These are phyloP conservation scores for Seriola rivoliana DNA, from an alignment of 2,113 vertebrate species.

Conservation along the genomic window DNA sequence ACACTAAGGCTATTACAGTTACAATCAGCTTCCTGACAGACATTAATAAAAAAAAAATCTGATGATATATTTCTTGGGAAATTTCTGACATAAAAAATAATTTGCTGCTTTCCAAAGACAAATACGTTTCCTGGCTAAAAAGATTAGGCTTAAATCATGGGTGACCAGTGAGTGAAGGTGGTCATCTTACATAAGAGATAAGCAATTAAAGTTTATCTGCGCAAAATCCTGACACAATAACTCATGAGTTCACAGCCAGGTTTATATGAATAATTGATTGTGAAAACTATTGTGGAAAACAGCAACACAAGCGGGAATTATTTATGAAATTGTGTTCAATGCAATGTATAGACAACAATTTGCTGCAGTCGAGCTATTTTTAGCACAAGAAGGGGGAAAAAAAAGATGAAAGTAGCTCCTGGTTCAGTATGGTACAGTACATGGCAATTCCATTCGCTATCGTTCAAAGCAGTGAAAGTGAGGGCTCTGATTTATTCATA, in stretches of 20 bases:
- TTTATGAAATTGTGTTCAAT: conserved; percentile 56
- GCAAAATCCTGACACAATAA: conserved; percentile 47
- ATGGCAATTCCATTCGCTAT: conserved; percentile 77
- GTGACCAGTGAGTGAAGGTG: conserved; percentile 32
- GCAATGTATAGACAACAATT: conserved; percentile 41
- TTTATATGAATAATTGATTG: conserved; percentile 63
- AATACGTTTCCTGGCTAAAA: conserved; percentile 40
- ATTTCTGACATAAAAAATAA: conserved; percentile 39
- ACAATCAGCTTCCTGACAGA: conserved; percentile 23
- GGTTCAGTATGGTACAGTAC: conserved; percentile 64
- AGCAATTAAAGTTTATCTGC: conserved; percentile 34
- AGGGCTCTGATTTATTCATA: conserved; percentile 83
- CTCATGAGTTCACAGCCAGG: conserved; percentile 50
- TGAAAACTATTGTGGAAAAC: conserved; percentile 43
- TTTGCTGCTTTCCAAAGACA: conserved; percentile 23
- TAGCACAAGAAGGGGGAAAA: conserved; percentile 9
- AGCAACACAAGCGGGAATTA: conserved; percentile 58
- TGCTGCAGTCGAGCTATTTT: conserved; percentile 52
- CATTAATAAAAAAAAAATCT: conserved; percentile 8
- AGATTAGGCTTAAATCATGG: conserved; percentile 48
- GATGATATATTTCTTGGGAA: conserved; percentile 35
- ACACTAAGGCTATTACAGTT: background rate
- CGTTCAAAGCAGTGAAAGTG: conserved; percentile 74
- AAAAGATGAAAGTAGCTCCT: conserved; percentile 62
- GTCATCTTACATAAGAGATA: conserved; percentile 31